phyloP scores from a whole-genome alignment of 23 tunicate genomes.

The Halocynthia roretzi region DNA sequence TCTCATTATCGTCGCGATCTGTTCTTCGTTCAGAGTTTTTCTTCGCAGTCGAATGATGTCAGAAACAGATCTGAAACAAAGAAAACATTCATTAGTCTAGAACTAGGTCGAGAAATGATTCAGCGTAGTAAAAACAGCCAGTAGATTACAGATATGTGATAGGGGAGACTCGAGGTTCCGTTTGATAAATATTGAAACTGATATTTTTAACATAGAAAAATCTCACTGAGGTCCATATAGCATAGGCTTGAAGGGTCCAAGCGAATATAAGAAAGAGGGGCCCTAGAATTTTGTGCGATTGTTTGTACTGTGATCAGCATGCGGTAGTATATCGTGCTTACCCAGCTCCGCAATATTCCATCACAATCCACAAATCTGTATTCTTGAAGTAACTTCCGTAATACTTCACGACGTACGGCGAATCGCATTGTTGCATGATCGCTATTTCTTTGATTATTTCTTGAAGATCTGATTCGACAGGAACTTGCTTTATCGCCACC shows the following conservation, averaged over 20 bases:
- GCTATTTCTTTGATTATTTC: slow-evolving; percentile 97
- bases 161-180: too few species aligned
- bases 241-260: too few species aligned
- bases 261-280: too few species aligned
- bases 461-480: slow-evolving; percentile 89
- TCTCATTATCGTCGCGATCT: slow-evolving; percentile 70
- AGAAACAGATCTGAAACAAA: slow-evolving; percentile 46
- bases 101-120: too few species aligned
- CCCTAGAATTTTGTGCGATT: too few species aligned
- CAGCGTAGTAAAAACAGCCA: too few species aligned
- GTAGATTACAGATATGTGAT: too few species aligned
- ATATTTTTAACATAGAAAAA: too few species aligned
- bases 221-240: too few species aligned
- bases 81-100: neutral
- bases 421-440: slow-evolving; percentile 96
- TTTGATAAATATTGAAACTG: too few species aligned
- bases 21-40: slow-evolving; percentile 87
- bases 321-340: neutral
- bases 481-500: slow-evolving; percentile 96
- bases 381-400: slow-evolving; percentile 93
- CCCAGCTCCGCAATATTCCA: slow-evolving; percentile 99
- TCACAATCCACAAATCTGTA: slow-evolving; percentile 92
- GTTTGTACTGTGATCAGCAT: too few species aligned
- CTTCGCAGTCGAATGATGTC: slow-evolving; percentile 81
- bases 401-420: slow-evolving; percentile 87